Percentiles rank a stretch among this genome's conserved stretches.
These are phyloP conservation scores for Epirrita christyi DNA, from an alignment of 2,888 invertebrate genomes.

Conservation along the genomic window DNA sequence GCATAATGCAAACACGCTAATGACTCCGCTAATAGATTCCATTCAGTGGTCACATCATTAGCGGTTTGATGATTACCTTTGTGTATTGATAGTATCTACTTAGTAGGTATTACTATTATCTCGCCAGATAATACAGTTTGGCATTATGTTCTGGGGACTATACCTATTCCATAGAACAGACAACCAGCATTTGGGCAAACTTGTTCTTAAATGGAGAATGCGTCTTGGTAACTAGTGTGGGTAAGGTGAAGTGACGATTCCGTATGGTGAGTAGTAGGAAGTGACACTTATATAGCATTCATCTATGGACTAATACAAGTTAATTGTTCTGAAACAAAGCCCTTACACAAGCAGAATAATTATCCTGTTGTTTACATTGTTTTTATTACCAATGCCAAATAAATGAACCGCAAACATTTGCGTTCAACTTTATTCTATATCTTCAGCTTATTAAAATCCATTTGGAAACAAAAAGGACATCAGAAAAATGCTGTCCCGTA, in stretches of 20 bases:
- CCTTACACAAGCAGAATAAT: too few relatives aligned
- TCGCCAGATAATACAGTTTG: not conserved
- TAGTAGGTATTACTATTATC: not conserved
- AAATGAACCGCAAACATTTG: not conserved
- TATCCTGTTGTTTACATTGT: too few relatives aligned
- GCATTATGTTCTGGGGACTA: not conserved
- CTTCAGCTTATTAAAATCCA: not conserved
- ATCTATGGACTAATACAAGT: too few relatives aligned
- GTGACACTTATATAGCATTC: too few relatives aligned
- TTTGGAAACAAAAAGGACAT: conserved; percentile 10
- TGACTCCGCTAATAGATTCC: conserved; percentile 17
- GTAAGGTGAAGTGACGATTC: too few relatives aligned
- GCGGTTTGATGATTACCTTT: conserved; percentile 3
- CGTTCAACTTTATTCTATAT: not conserved
- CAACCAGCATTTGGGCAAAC: too few relatives aligned
- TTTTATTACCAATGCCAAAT: too few relatives aligned
- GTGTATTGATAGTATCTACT: conserved; percentile 2
- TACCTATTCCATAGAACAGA: too few relatives aligned
- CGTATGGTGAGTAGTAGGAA: too few relatives aligned
- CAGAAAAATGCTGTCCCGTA: conserved; percentile 2
- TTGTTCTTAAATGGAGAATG: too few relatives aligned
- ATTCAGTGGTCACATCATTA: conserved; percentile 23
- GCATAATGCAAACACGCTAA: conserved; percentile 20
- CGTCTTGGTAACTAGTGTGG: too few relatives aligned
- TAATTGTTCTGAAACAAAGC: too few relatives aligned